These are phyloP conservation scores for Apoda limacodes DNA, from an alignment of 2,888 invertebrate species.

Conservation along the genomic window DNA sequence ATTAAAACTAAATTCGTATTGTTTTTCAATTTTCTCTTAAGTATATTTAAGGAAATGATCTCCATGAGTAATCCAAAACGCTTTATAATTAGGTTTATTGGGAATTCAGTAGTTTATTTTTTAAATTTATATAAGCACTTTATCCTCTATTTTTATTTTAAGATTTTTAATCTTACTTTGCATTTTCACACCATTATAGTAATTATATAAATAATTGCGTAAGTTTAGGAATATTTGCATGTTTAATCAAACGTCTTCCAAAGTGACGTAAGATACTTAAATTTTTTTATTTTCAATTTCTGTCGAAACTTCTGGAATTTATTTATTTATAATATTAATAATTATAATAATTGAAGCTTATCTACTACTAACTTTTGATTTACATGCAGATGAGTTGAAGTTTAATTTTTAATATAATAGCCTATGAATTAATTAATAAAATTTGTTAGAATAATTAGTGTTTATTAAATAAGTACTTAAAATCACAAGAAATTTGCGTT, in stretches of 20 bases:
- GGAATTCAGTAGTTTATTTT: no score
- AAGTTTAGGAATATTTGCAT: conserved; percentile 59
- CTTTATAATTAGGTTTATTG: conserved; percentile 68
- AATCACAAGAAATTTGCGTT: conserved; percentile 67
- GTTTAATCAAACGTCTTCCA: conserved; percentile 68
- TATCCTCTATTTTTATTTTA: not conserved
- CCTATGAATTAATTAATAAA: no score
- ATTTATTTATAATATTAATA: no score
- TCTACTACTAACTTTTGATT: no score
- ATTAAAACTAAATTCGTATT: conserved; percentile 1
- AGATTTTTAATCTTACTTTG: no score
- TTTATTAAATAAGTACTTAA: conserved; percentile 37
- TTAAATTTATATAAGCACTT: conserved; percentile 1
- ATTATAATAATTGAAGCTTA: no score
- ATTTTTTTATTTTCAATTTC: no score
- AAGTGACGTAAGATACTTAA: conserved; percentile 63
- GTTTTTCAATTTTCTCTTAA: conserved; percentile 34
- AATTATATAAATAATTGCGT: conserved; percentile 22
- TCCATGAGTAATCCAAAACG: conserved; percentile 56
- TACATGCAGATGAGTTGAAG: no score
- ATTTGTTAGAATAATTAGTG: conserved; percentile 8
- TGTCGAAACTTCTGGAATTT: conserved; percentile 18
- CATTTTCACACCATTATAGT: no score
- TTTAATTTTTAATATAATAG: no score
- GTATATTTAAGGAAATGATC: conserved; percentile 44